Conservation (phyloP, 2,113 vertebrate species). For the Cyprinus carpio region DNA sequence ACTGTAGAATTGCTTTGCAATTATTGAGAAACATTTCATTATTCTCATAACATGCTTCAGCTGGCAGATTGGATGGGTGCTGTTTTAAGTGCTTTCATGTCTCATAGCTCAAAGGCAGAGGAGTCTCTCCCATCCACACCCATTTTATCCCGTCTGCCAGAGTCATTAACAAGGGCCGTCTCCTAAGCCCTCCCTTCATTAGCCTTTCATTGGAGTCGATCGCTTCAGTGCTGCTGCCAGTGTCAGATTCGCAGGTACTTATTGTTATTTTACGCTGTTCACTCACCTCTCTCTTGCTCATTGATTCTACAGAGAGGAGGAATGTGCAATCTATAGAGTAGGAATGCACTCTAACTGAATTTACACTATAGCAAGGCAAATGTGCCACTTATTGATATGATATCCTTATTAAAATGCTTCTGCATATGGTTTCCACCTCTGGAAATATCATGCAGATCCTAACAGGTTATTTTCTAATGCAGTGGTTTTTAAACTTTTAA, state of each 20-base stretch:
- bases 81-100: slow-evolving; percentile 12
- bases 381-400: slow-evolving; percentile 38
- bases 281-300: slow-evolving; percentile 34
- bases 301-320: slow-evolving; percentile 41
- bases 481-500: not conserved
- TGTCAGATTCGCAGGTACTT: slow-evolving; percentile 43
- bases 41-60: slow-evolving; percentile 46
- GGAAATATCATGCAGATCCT: not conserved
- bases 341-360: slow-evolving; percentile 39
- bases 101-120: slow-evolving; percentile 12
- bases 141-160: slow-evolving; percentile 45
- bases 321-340: not conserved
- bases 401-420: slow-evolving; percentile 42
- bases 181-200: slow-evolving; percentile 51
- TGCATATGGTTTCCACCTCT: slow-evolving; percentile 41
- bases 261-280: slow-evolving; percentile 51
- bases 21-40: slow-evolving; percentile 6
- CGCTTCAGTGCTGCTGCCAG: slow-evolving; percentile 44
- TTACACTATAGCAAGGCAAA: slow-evolving; percentile 45
- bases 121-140: slow-evolving; percentile 40
- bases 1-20: not conserved
- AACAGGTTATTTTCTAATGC: not conserved
- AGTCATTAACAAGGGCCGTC: slow-evolving; percentile 42
- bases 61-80: slow-evolving; percentile 44
- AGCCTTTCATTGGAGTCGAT: slow-evolving; percentile 49